Percentiles rank a stretch among this genome's conserved stretches.
Conservation (phyloP, 1,140 invertebrate species). For the Drosophila takahashii region DNA sequence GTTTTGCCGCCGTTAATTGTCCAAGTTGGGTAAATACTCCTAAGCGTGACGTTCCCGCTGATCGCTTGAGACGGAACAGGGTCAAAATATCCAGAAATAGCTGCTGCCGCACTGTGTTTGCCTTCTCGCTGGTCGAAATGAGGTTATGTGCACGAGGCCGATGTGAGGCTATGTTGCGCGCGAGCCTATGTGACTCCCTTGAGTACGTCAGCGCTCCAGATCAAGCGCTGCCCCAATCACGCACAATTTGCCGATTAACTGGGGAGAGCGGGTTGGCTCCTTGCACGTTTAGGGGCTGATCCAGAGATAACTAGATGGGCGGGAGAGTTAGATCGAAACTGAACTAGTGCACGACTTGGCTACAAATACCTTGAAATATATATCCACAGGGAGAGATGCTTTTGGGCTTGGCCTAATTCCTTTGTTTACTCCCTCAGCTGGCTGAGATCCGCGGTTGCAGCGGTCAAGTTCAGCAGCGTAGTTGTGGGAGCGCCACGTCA, state of each 20-base stretch:
- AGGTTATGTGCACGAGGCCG: too few species aligned
- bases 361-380: neutral
- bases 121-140: neutral
- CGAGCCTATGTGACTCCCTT: neutral
- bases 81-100: neutral
- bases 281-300: neutral
- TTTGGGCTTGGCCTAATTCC: neutral
- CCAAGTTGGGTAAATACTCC: neutral
- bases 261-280: accelerated
- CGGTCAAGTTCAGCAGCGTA: neutral
- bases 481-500: neutral
- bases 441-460: neutral
- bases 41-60: neutral
- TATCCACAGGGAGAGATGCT: neutral
- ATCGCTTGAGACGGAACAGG: neutral
- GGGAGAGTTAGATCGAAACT: neutral
- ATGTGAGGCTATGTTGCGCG: neutral
- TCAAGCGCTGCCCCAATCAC: too few species aligned
- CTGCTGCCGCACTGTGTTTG: too few species aligned
- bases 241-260: too few species aligned
- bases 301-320: neutral
- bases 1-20: neutral
- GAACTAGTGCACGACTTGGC: neutral
- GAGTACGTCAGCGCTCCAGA: too few species aligned
- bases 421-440: neutral